These are phyloP conservation scores for Clamator glandarius DNA, from an alignment of 2,797 vertebrate genomes.

Conservation along the genomic window DNA sequence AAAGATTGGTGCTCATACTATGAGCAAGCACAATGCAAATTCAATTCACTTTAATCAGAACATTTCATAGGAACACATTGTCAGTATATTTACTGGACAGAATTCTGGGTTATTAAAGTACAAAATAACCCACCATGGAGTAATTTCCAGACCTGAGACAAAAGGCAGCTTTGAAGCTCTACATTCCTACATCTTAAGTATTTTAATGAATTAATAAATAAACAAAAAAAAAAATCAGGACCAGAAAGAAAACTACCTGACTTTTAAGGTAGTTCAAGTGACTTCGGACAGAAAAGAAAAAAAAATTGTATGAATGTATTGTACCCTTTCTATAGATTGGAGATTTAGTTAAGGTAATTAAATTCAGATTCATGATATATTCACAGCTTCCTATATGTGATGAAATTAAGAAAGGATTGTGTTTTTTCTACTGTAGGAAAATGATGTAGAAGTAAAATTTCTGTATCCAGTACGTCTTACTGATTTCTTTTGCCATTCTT, in stretches of 20 bases:
- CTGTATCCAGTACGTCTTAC: neutral
- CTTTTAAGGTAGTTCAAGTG: neutral
- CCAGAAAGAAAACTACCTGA: neutral
- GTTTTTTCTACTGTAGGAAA: neutral
- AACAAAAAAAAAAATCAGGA: neutral
- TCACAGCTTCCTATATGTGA: neutral
- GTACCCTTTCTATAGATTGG: neutral
- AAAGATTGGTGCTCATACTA: neutral
- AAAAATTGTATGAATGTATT: neutral
- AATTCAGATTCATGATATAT: neutral
- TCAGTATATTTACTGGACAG: too few relatives aligned
- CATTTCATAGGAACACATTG: neutral
- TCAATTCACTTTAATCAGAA: neutral
- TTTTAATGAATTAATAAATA: neutral
- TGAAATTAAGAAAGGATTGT: neutral
- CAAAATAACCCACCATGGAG: neutral
- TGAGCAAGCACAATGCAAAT: neutral
- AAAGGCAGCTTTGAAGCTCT: neutral
- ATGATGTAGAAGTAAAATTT: neutral
- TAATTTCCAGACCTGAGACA: neutral
- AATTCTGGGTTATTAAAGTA: neutral
- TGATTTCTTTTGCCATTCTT: conserved; percentile 16
- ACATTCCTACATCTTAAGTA: neutral
- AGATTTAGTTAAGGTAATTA: neutral
- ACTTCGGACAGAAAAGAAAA: neutral